These are phyloP conservation scores for Zophobas atratus DNA, from an alignment of 1,140 invertebrate species.

Conservation along the genomic window DNA sequence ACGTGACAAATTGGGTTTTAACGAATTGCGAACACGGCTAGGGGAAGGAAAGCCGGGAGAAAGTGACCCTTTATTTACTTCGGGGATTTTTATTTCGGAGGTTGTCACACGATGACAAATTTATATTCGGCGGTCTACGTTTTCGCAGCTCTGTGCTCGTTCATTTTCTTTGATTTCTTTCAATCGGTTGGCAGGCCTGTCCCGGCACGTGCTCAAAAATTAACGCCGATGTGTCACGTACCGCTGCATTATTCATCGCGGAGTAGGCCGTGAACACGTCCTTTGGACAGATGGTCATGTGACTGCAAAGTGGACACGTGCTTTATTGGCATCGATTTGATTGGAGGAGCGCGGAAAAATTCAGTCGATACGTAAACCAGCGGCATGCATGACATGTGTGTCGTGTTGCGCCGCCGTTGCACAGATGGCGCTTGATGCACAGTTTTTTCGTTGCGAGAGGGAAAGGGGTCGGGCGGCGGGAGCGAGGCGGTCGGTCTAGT, in stretches of 20 bases:
- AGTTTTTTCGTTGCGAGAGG: constrained; percentile 11
- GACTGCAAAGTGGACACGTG: constrained; percentile 17
- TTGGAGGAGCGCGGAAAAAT: constrained; percentile 31
- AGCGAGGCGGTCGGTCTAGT: neutral
- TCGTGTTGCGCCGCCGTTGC: constrained; percentile 51
- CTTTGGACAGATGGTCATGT: constrained; percentile 33
- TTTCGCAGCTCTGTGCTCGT: too few species aligned
- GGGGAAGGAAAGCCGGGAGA: too few species aligned
- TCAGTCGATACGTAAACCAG: constrained; percentile 38
- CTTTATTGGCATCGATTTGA: constrained; percentile 25
- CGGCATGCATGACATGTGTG: constrained; percentile 50
- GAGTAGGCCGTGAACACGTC: constrained; percentile 59
- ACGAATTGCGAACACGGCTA: constrained; percentile 22
- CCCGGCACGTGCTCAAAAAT: constrained; percentile 62
- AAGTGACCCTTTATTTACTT: too few species aligned
- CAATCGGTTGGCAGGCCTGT: too few species aligned
- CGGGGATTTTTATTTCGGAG: too few species aligned
- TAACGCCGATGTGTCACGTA: constrained; percentile 64
- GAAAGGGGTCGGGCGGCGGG: neutral
- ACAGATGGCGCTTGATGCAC: constrained; percentile 52
- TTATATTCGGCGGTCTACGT: too few species aligned
- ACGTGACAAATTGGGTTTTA: constrained; percentile 49
- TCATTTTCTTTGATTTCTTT: constrained; percentile 2
- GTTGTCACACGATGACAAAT: too few species aligned
- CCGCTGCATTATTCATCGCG: constrained; percentile 58